These are phyloP conservation scores for Cheilosia soror DNA, from an alignment of 2,888 invertebrate species.

Conservation along the genomic window DNA sequence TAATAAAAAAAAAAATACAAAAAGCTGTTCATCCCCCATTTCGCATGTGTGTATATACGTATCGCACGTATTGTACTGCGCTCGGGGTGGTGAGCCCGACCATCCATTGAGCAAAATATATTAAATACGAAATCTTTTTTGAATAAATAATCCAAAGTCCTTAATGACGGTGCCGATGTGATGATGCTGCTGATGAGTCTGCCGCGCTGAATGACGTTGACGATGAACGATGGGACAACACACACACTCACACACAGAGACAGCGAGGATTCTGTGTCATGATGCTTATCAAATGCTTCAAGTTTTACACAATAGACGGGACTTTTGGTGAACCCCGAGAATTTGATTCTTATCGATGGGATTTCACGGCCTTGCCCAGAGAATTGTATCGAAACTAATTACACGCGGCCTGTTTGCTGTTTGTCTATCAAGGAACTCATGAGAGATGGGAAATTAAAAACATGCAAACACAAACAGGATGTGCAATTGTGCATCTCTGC, in stretches of 20 bases:
- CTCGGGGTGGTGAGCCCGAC: not conserved
- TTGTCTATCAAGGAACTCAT: not conserved
- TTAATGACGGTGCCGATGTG: constrained; percentile 65
- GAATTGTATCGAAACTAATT: not conserved
- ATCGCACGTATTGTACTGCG: not conserved
- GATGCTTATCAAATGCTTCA: constrained; percentile 19
- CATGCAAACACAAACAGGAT: no score
- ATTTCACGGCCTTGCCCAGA: constrained; percentile 16
- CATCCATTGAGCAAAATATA: constrained; percentile 10
- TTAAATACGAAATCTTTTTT: constrained; percentile 66
- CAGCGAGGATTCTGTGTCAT: not conserved
- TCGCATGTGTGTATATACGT: not conserved
- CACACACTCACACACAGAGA: not conserved
- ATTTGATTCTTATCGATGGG: constrained; percentile 33
- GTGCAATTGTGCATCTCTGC: no score
- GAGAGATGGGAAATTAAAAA: no score
- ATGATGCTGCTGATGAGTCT: constrained; percentile 30
- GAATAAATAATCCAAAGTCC: constrained; percentile 72
- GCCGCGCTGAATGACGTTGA: constrained; percentile 41
- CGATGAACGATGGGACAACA: constrained; percentile 68
- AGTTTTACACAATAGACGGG: not conserved
- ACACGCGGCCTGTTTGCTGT: not conserved
- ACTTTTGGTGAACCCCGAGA: constrained; percentile 21
- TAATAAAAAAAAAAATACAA: not conserved
- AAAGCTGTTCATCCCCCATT: constrained; percentile 32